Conservation (phyloP, 2,113 vertebrate species). For the Oncorhynchus keta region DNA sequence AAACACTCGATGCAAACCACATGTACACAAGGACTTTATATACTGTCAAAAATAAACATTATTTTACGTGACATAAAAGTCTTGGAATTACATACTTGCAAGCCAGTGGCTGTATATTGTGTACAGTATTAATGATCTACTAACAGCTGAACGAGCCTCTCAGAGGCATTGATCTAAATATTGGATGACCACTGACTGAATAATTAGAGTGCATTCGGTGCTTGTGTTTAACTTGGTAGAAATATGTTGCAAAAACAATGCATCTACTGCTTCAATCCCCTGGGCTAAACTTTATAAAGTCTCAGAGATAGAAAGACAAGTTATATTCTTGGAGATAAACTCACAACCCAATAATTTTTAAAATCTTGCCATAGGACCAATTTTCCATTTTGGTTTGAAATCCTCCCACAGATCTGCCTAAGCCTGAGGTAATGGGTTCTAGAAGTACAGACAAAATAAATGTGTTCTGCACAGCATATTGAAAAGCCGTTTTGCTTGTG, state of each 20-base stretch:
- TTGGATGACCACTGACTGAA: not conserved
- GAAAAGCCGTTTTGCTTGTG: conserved; percentile 32
- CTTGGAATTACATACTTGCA: not conserved
- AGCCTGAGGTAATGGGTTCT: conserved; percentile 9
- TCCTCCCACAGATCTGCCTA: conserved; percentile 17
- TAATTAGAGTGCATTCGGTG: not conserved
- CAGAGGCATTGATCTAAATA: not conserved
- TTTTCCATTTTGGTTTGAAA: conserved; percentile 9
- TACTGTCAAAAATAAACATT: not conserved
- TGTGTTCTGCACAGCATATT: conserved; percentile 27
- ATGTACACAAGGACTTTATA: conserved; percentile 5
- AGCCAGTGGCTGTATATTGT: not conserved
- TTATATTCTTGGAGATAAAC: not conserved
- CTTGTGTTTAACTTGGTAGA: not conserved
- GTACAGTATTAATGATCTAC: not conserved
- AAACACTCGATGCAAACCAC: not conserved
- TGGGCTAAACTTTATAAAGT: not conserved
- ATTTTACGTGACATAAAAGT: too few species aligned
- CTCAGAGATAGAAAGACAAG: not conserved
- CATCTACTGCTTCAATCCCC: conserved; percentile 6
- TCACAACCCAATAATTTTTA: not conserved
- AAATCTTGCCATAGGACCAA: not conserved
- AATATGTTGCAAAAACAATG: not conserved
- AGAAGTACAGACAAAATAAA: conserved; percentile 39
- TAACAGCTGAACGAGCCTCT: too few species aligned